Evolutionary conservation across 2,797 vertebrate species (phyloP).

Genomic region (Helicolenus hilgendorfi): DNA sequence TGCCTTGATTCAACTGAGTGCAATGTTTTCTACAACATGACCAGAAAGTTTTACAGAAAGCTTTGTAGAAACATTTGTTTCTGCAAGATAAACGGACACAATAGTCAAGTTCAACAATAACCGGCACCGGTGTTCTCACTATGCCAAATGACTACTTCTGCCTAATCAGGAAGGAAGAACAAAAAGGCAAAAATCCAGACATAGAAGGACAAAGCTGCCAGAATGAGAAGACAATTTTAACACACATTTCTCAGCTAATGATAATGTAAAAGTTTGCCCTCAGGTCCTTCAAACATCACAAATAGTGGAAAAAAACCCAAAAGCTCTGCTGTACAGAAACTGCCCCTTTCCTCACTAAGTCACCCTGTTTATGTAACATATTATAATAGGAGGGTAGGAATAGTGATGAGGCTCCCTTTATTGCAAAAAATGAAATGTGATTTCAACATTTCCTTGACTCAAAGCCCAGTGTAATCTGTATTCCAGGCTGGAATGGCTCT

Average conservation of each 20-base stretch:
- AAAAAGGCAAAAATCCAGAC: constrained; percentile 46
- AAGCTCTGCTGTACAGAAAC: constrained; percentile 3
- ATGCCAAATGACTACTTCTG: constrained; percentile 47
- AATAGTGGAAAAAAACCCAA: constrained; percentile 12
- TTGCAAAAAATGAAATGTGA: constrained; percentile 37
- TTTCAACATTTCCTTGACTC: constrained; percentile 50
- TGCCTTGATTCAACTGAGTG: constrained; percentile 35
- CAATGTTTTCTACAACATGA: constrained; percentile 27
- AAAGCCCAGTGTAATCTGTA: constrained; percentile 29
- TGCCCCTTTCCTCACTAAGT: not conserved
- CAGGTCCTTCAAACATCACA: constrained; percentile 1
- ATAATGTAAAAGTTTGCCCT: constrained; percentile 45
- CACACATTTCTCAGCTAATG: constrained; percentile 25
- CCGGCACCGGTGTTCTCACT: constrained; percentile 24
- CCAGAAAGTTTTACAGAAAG: constrained; percentile 37
- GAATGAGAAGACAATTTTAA: constrained; percentile 20
- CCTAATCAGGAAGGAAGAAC: constrained; percentile 52
- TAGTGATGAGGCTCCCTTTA: constrained; percentile 1
- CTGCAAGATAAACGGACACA: constrained; percentile 80
- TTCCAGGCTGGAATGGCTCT: constrained; percentile 31
- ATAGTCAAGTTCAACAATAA: constrained; percentile 74
- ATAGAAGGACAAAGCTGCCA: constrained; percentile 9
- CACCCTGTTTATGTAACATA: not conserved
- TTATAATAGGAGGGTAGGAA: constrained; percentile 21
- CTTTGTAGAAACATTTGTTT: constrained; percentile 70